Evolutionary conservation across 2,888 invertebrate genomes (phyloP), one percentile per base, ranked within the genome.

Genomic region (Tillus elongatus): DNA sequence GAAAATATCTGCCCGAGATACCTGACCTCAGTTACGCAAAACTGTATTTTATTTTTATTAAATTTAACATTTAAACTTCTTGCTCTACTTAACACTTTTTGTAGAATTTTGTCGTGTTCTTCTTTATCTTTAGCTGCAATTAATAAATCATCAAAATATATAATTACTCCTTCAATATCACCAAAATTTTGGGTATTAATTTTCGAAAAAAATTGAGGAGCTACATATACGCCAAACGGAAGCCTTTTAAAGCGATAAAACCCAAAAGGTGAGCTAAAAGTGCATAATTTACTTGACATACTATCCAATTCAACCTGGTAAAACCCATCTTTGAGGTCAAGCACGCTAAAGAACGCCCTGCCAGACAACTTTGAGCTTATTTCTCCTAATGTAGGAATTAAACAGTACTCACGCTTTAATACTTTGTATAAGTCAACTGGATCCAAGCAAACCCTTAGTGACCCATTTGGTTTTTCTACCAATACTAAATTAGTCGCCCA

Each of bases 121-220:
- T 39, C 31, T 37, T 44, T 31, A 13, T 12, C 34, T 26, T 37
- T 30, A 9, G 37, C 45, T 3, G 36, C 24, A 13, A 42, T 37
- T 13, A 47, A 19, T 39, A 60, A 40, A 48, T 58, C 43, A 47
- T 64, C 47, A 43, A 58, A 45, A 43, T 61, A 54, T 28, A 64
- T 33, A 35, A 50, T 4, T 31, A 61, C 48, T 40, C 57, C 33
- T 30, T 32, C 15, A 42, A 52, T 48, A 45, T 55, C 13, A 49
- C 58, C 27, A 60, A 57, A 56, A 51, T 54, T 12, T 44, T 58
- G 24, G 46, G 49, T 11, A 54, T 56, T 54, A 14, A 46, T 41
- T 30, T 46, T 50, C 37, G 60, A 56, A 43, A 60, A 60, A 11
- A 51, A 44, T 26, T 56, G 56, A 13, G 58, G 58, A 2, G 32